A percentile compares a stretch with the other conserved stretches of the same genome.
phyloP scores from a whole-genome alignment of 2,888 invertebrate genomes.

The Cantharis flavilabris region DNA sequence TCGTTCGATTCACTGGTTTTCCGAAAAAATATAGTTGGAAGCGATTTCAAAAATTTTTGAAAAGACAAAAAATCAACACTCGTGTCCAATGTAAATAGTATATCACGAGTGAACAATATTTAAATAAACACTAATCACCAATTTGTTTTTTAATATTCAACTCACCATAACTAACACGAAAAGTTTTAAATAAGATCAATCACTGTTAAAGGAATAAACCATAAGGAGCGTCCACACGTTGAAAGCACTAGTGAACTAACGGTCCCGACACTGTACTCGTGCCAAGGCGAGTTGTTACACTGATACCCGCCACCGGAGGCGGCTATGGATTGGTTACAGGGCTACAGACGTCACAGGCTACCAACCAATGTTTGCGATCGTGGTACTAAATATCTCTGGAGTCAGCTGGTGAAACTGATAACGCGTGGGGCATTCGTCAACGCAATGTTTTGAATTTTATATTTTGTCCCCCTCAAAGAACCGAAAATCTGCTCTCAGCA shows the following conservation, averaged over 20 bases:
- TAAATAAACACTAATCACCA: neutral
- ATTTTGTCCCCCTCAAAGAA: neutral
- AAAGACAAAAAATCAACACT: constrained; percentile 8
- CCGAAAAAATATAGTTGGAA: neutral
- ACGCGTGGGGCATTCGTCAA: constrained; percentile 48
- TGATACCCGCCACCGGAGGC: constrained; percentile 52
- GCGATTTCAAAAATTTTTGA: neutral
- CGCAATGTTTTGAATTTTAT: constrained; percentile 14
- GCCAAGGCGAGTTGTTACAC: constrained; percentile 54
- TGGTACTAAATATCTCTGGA: constrained; percentile 50
- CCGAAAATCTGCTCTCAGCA: neutral
- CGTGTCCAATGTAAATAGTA: constrained; percentile 31
- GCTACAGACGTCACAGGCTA: constrained; percentile 49
- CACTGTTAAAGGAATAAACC: constrained; percentile 13
- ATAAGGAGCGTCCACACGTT: constrained; percentile 47
- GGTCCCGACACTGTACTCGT: constrained; percentile 49
- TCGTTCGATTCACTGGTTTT: neutral
- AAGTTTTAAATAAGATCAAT: neutral
- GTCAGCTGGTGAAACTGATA: constrained; percentile 53
- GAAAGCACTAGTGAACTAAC: constrained; percentile 49
- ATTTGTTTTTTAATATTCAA: neutral
- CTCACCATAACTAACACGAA: neutral
- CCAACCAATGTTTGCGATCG: constrained; percentile 48
- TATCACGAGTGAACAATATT: constrained; percentile 28
- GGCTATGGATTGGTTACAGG: constrained; percentile 56